phyloP scores from a whole-genome alignment of 2,888 invertebrate genomes.

The Trichopoda pennipes region DNA sequence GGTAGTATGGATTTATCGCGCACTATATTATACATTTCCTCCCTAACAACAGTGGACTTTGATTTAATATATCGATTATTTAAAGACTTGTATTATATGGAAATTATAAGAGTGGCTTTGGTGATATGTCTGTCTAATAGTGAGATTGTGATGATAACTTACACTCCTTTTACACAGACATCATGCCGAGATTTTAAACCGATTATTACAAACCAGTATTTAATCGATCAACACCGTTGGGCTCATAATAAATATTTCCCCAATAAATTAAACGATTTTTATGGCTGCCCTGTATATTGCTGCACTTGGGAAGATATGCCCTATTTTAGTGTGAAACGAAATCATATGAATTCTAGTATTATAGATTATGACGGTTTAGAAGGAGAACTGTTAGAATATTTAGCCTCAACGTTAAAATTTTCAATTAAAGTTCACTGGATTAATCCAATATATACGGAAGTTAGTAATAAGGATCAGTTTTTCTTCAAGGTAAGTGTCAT shows the following conservation, averaged over 20 bases:
- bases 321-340: conserved; percentile 69
- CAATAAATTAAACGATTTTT: conserved; percentile 72
- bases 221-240: conserved; percentile 65
- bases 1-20: conserved; percentile 35
- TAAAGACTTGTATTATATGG: conserved; percentile 70
- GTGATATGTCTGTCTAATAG: conserved; percentile 46
- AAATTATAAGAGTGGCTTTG: conserved; percentile 72
- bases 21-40: conserved; percentile 34
- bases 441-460: conserved; percentile 70
- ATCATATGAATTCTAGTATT: background rate
- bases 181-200: conserved; percentile 71
- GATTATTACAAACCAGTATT: conserved; percentile 72
- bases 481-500: conserved; percentile 71
- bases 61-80: conserved; percentile 65
- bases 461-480: conserved; percentile 70
- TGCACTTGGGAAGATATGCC: conserved; percentile 76
- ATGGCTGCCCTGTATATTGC: conserved; percentile 74
- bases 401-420: conserved; percentile 74
- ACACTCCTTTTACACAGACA: conserved; percentile 72
- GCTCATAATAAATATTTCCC: conserved; percentile 69
- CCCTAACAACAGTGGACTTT: conserved; percentile 15
- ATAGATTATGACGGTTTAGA: conserved; percentile 73
- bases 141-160: conserved; percentile 72
- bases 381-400: conserved; percentile 73
- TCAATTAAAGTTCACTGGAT: conserved; percentile 71